Evolutionary conservation across 2,113 vertebrate species (phyloP).

Genomic region (Channa argus): DNA sequence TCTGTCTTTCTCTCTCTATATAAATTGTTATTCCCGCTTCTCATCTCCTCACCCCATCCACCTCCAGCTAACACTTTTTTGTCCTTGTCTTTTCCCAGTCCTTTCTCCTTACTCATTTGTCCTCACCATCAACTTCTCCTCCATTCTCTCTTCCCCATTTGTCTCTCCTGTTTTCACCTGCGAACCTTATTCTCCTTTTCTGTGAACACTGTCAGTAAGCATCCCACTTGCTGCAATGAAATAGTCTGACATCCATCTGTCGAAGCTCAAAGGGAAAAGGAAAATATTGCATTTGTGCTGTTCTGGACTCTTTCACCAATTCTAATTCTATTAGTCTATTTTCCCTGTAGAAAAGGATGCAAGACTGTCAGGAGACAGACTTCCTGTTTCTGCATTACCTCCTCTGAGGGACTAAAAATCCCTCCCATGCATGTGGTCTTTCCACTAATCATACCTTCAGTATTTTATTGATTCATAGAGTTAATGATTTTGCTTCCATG

Average conservation of each 20-base stretch:
- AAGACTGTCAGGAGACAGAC: neutral
- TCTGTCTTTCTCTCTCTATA: slow-evolving; percentile 18
- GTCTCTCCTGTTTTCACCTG: neutral
- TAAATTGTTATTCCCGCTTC: slow-evolving; percentile 1
- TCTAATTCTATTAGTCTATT: slow-evolving; percentile 10
- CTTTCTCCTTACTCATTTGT: slow-evolving; percentile 11
- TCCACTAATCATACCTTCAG: neutral
- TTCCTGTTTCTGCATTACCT: slow-evolving; percentile 2
- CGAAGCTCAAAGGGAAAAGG: neutral
- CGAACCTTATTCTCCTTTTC: slow-evolving; percentile 2
- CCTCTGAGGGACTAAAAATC: neutral
- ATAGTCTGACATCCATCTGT: slow-evolving; percentile 23
- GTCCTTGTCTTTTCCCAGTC: neutral
- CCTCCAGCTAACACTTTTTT: neutral
- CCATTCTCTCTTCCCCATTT: neutral
- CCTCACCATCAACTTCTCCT: neutral
- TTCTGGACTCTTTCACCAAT: slow-evolving; percentile 13
- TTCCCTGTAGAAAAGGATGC: neutral
- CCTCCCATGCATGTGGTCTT: neutral
- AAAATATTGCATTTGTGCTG: slow-evolving; percentile 28
- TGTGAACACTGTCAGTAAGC: slow-evolving; percentile 44
- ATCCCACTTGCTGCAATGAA: slow-evolving; percentile 37
- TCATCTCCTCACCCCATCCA: neutral
- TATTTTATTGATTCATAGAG: slow-evolving; percentile 7
- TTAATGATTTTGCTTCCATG: neutral